Evolutionary conservation across 2,888 invertebrate genomes (phyloP).

Genomic region (Tortrix viridana): DNA sequence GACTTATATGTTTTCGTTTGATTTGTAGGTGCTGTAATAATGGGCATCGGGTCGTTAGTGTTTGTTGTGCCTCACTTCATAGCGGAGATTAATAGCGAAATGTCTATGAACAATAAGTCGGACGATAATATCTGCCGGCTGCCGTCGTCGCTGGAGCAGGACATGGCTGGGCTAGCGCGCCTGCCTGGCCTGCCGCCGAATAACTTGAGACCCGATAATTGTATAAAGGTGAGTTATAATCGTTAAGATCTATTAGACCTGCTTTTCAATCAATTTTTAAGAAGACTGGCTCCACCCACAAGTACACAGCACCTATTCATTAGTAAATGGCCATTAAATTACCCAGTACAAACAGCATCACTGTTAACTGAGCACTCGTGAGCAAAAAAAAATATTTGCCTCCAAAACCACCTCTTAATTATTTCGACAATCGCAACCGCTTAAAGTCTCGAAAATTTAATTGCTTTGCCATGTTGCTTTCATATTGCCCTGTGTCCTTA

Average conservation of each 20-base stretch:
- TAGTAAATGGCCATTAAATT: no score
- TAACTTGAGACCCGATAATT: conserved; percentile 90
- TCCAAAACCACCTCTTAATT: no score
- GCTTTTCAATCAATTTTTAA: no score
- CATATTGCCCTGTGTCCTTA: no score
- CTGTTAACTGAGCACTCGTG: no score
- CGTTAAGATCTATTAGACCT: background rate
- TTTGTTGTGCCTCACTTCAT: conserved; percentile 97
- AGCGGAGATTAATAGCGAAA: conserved; percentile 90
- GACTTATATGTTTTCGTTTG: background rate
- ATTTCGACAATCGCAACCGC: no score
- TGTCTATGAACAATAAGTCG: conserved; percentile 87
- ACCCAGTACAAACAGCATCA: no score
- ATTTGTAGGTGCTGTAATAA: conserved; percentile 91
- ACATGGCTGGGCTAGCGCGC: conserved; percentile 89
- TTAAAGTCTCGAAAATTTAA: no score
- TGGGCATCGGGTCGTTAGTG: conserved; percentile 96
- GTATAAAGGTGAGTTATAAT: conserved; percentile 85
- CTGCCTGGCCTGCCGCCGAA: conserved; percentile 90
- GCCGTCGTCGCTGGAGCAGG: conserved; percentile 87
- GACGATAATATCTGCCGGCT: conserved; percentile 92
- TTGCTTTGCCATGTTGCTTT: no score
- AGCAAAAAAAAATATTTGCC: no score
- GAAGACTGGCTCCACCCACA: no score
- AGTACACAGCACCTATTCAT: no score